A percentile compares a stretch with the other conserved stretches of the same genome.
phyloP scores from a whole-genome alignment of 1,140 invertebrate genomes.

The Hypothenemus hampei region DNA sequence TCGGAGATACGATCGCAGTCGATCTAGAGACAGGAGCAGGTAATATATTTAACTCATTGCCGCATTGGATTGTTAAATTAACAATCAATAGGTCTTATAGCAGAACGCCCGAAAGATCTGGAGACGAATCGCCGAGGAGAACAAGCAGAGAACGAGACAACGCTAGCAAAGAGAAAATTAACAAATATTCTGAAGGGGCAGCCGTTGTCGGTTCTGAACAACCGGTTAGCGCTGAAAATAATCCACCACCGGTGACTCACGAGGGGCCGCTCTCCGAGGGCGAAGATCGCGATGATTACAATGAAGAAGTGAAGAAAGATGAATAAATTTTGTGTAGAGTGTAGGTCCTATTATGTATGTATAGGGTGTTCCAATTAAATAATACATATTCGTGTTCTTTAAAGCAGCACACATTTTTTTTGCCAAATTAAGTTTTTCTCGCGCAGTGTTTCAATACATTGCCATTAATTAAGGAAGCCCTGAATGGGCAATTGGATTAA shows the following conservation, averaged over 20 bases:
- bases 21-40: conserved; percentile 44
- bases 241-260: conserved; percentile 46
- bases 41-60: neutral
- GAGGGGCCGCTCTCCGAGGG: conserved; percentile 66
- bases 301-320: conserved; percentile 1
- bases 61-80: neutral
- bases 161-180: conserved; percentile 58
- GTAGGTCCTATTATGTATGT: too few relatives aligned
- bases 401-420: too few relatives aligned
- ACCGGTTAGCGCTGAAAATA: neutral
- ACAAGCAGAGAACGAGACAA: conserved; percentile 45
- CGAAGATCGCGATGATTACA: conserved; percentile 61
- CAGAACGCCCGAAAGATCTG: conserved; percentile 40
- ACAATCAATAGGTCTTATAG: conserved; percentile 35
- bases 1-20: conserved; percentile 48
- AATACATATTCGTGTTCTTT: too few relatives aligned
- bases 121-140: conserved; percentile 34
- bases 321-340: too few relatives aligned
- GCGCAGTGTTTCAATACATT: too few relatives aligned
- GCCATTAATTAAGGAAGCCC: too few relatives aligned
- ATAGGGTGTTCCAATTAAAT: too few relatives aligned
- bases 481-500: too few relatives aligned
- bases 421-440: too few relatives aligned
- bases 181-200: conserved; percentile 55
- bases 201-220: neutral